Percentiles rank a stretch among this genome's conserved stretches.
These are phyloP conservation scores for Ceraclea dissimilis DNA, from an alignment of 2,888 invertebrate species.

Conservation along the genomic window DNA sequence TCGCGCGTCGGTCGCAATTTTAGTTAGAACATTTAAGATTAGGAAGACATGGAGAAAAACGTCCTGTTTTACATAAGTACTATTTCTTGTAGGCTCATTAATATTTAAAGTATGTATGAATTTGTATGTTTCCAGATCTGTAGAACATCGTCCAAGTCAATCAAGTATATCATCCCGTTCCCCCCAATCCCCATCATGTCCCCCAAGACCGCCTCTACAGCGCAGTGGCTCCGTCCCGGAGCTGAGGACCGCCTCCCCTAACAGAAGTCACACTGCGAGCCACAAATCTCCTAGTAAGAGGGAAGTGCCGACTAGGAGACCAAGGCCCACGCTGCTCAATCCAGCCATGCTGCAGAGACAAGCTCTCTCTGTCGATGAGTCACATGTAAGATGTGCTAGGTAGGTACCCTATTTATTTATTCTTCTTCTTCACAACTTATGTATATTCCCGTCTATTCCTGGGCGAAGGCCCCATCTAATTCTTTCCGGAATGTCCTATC, in stretches of 20 bases:
- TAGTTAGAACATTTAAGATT: too few relatives aligned
- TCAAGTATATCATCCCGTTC: conserved; percentile 20
- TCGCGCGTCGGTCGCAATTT: too few relatives aligned
- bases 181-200: conserved; percentile 22
- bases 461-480: too few relatives aligned
- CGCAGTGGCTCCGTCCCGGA: conserved; percentile 56
- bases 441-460: too few relatives aligned
- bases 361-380: conserved; percentile 77
- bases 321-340: conserved; percentile 45
- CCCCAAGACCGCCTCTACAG: conserved; percentile 31
- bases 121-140: conserved; percentile 15
- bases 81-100: too few relatives aligned
- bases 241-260: conserved; percentile 39
- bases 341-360: conserved; percentile 65
- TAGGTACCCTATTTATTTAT: background rate
- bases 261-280: conserved; percentile 12
- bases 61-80: too few relatives aligned
- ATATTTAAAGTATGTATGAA: too few relatives aligned
- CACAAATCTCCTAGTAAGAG: conserved; percentile 28
- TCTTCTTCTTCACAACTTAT: too few relatives aligned
- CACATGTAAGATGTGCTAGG: conserved; percentile 31
- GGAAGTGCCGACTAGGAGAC: conserved; percentile 29
- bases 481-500: too few relatives aligned
- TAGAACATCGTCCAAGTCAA: conserved; percentile 12
- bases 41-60: too few relatives aligned